Conservation (phyloP, 92 coral and sea anemone genomes). For the Epizoanthus scotinus region DNA sequence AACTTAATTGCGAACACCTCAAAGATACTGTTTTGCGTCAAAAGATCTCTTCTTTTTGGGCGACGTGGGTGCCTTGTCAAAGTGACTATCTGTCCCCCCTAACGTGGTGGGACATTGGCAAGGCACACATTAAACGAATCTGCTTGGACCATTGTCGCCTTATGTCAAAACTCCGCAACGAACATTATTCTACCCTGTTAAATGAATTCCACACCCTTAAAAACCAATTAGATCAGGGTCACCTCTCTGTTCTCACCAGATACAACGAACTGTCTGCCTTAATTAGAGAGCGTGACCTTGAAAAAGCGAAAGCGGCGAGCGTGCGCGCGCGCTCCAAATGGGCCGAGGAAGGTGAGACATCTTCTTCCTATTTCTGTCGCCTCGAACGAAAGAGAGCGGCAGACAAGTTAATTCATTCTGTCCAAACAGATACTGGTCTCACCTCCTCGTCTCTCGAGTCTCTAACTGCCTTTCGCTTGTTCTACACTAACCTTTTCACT, state of each 20-base stretch:
- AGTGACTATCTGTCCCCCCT: neutral
- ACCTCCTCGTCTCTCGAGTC: neutral
- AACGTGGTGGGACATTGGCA: constrained; percentile 46
- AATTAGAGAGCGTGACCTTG: neutral
- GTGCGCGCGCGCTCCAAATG: constrained; percentile 14
- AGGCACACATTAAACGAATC: neutral
- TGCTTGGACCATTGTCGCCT: neutral
- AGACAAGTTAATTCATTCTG: constrained; percentile 1
- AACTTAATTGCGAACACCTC: constrained; percentile 2
- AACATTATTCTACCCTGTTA: no score
- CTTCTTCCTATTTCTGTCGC: constrained; percentile 32
- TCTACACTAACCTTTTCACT: neutral
- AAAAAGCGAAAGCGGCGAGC: neutral
- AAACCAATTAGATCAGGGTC: neutral
- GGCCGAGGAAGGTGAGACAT: constrained; percentile 34
- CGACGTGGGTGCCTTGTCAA: neutral
- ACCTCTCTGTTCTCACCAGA: neutral
- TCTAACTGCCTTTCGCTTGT: neutral
- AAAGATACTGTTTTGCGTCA: neutral
- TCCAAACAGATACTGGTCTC: neutral
- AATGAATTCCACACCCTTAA: no score
- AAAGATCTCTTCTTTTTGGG: constrained; percentile 33
- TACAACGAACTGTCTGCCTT: neutral
- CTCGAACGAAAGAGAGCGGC: constrained; percentile 21
- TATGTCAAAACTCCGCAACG: neutral